These are phyloP conservation scores for Corythornis madagascariensis DNA, from an alignment of 2,113 vertebrate species.

Conservation along the genomic window DNA sequence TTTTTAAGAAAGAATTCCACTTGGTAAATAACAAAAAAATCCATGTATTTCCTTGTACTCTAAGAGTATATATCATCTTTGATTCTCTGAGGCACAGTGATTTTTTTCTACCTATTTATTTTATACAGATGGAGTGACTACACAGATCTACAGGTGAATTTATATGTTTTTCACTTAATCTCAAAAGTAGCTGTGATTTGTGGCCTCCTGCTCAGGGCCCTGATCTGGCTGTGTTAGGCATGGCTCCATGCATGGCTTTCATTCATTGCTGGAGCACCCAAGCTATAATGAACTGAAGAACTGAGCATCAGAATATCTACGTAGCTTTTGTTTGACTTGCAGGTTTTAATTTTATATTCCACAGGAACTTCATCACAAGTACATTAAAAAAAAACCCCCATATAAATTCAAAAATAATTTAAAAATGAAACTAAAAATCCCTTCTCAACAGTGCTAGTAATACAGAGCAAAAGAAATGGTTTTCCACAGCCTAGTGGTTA, in stretches of 20 bases:
- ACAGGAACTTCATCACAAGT: not conserved
- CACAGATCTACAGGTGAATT: not conserved
- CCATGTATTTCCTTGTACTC: not conserved
- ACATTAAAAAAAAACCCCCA: not conserved
- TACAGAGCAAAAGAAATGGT: not conserved
- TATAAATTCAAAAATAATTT: not conserved
- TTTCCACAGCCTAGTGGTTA: not conserved
- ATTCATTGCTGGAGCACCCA: not conserved
- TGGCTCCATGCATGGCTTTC: not conserved
- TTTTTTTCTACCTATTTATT: not conserved
- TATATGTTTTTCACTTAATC: not conserved
- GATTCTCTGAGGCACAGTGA: rapidly evolving
- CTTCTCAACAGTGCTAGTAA: not conserved
- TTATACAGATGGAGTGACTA: not conserved
- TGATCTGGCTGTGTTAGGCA: not conserved
- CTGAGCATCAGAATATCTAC: not conserved
- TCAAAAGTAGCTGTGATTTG: not conserved
- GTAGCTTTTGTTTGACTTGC: not conserved
- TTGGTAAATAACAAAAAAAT: not conserved
- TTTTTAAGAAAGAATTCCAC: not conserved
- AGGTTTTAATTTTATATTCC: not conserved
- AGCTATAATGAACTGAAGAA: not conserved
- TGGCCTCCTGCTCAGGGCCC: not conserved
- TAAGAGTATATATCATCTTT: not conserved
- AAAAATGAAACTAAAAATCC: not conserved